Base-by-base conservation (phyloP, 2,113 vertebrate species). In the Istiophorus platypterus region DNA sequence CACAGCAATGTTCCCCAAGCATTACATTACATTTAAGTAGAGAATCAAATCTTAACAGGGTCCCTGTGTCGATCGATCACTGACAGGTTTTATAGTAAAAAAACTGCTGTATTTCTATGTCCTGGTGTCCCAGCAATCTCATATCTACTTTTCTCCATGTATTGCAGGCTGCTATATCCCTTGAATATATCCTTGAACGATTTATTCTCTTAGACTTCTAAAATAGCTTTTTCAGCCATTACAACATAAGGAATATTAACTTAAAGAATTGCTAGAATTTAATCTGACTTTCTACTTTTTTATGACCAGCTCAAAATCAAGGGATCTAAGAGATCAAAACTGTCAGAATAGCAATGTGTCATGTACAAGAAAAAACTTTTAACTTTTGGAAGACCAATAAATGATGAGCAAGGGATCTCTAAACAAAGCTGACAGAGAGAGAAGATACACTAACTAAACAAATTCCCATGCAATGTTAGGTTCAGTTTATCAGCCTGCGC, bases 21-120 rank as follows among this genome's bases (percentile, higher is more conserved):
- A 69, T 61, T 37, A 49, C 27, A 68, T 76, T 74, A 72, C 66
- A 49, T 61, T 18, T 67, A 66, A 71, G 34, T 54, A 67, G 20
- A 73, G 78, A 77, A 74, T 76, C 51, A 72, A 64, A 76, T 79
- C 39, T 71, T 63, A 49, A 59, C 58, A 18, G 51, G 61, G 49
- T 69, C 42, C 10, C 31, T 7, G 7, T 37, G 54, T 71, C 18
- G 14, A 59, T 76, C 8, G 17, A 47, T 66, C 27, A 59, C 80
- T 79, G 59, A 59, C 79, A 81, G 63, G 41, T 83, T 73, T 85
- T 61, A 57, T 52, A 57, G 59, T n/a, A 80, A 52, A 39, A 52
- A 39, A 65, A 49, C 41, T 45, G 74, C 31, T 0, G 0, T 57
- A 41, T 47, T 49, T 66, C 51, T 63, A 59, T 27, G 37, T 61